A percentile compares a stretch with the other conserved stretches of the same genome.
These are phyloP conservation scores for Anthonomus grandis DNA, from an alignment of 1,140 invertebrate genomes.

Conservation along the genomic window DNA sequence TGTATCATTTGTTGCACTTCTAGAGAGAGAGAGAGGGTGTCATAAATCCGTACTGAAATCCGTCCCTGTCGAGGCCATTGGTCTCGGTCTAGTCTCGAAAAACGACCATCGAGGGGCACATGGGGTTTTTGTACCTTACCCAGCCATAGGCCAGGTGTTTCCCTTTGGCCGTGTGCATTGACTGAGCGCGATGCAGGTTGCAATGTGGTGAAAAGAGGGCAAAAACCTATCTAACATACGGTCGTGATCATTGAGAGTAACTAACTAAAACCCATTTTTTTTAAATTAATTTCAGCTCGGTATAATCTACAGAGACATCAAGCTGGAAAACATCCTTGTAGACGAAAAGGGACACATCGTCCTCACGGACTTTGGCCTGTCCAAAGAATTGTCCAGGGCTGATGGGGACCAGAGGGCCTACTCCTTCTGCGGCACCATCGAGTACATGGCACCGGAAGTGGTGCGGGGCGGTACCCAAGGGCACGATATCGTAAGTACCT, in stretches of 20 bases:
- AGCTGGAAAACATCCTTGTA: slow-evolving; percentile 88
- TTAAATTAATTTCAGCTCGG: slow-evolving; percentile 67
- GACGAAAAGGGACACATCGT: slow-evolving; percentile 87
- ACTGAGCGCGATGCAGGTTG: slow-evolving; percentile 17
- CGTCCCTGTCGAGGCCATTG: too few relatives aligned
- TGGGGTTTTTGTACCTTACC: slow-evolving; percentile 10
- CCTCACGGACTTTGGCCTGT: slow-evolving; percentile 87
- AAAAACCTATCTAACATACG: slow-evolving; percentile 1
- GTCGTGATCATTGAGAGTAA: background rate
- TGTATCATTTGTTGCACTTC: too few relatives aligned
- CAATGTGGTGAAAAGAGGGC: slow-evolving; percentile 18
- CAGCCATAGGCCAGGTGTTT: slow-evolving; percentile 15
- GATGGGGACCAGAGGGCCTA: slow-evolving; percentile 74
- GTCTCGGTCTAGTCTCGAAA: too few relatives aligned
- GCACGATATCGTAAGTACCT: slow-evolving; percentile 80
- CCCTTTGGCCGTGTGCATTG: slow-evolving; percentile 11
- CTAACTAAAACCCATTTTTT: too few relatives aligned
- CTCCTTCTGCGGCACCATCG: slow-evolving; percentile 97
- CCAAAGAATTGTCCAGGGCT: slow-evolving; percentile 65
- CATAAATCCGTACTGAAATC: too few relatives aligned
- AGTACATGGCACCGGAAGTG: slow-evolving; percentile 94
- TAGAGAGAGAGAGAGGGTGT: too few relatives aligned
- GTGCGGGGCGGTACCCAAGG: slow-evolving; percentile 77
- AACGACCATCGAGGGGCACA: too few relatives aligned
- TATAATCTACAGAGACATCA: slow-evolving; percentile 96